Evolutionary conservation across 2,888 invertebrate species (phyloP), one percentile per base, ranked within the genome.

Genomic region (Ligdia adustata): DNA sequence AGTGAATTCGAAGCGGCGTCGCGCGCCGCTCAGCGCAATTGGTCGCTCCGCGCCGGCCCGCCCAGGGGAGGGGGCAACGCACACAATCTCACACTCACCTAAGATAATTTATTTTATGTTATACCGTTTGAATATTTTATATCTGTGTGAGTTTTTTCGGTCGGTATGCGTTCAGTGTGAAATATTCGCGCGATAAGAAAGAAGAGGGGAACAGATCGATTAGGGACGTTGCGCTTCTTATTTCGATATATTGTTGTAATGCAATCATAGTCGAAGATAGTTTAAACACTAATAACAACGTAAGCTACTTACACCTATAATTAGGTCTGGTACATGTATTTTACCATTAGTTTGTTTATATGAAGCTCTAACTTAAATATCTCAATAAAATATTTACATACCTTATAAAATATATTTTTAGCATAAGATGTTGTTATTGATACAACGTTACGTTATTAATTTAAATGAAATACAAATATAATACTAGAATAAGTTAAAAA

Each of bases 51-150:
- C 64, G 58, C 62, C 78, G 83, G 58, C 81, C 85, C 89, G 88
- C 89, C 89, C 86, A 80, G 75, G 76, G 85, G 85, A 79, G 84
- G 86, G 85, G 82, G 85, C 77, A 62, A 80, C 86, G 69, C 89
- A 86, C 89, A 87, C 88, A 77, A 66, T 64, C 79, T 71, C 76
- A 72, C 72, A 66, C 84, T 79, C 88, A 89, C 87, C 89, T 89
- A 89, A 89, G 88, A 89, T 89, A 89, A 89, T 88, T 89, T 89
- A 89, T 89, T 89, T 89, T 89, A 89, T 88, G 87, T 87, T 89
- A 89, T 87, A 89, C 85, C 87, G 88, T 89, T 88, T 89, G 89
- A 89, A 89, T 89, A 89, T 89, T 89, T 89, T 89, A 89, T 89
- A 88, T 88, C 82, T 90, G 89, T 90, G 89, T 88, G 89, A 86